phyloP scores from a whole-genome alignment of 2,797 vertebrate species.

The Prionace glauca region DNA sequence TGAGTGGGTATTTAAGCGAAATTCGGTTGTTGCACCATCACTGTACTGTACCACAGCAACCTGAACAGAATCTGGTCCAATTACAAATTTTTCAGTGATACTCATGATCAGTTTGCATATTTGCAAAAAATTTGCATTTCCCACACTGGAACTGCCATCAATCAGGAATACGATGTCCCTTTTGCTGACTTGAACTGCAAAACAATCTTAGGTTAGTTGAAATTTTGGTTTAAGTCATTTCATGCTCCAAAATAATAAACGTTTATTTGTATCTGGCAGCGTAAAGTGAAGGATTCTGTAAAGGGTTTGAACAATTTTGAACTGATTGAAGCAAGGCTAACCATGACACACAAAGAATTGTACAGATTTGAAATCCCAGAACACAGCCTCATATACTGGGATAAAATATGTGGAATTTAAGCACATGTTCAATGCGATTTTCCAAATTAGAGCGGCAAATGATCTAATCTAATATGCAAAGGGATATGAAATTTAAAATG shows the following conservation, averaged over 20 bases:
- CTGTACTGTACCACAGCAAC: slow-evolving; percentile 89
- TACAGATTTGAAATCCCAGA: not conserved
- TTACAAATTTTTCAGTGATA: slow-evolving; percentile 75
- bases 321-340: not conserved
- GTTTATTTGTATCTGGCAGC: not conserved
- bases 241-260: not conserved
- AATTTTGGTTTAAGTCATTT: not conserved
- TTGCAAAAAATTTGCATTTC: slow-evolving; percentile 69
- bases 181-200: slow-evolving; percentile 21
- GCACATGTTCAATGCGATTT: not conserved
- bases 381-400: not conserved
- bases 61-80: slow-evolving; percentile 72
- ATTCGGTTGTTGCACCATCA: slow-evolving; percentile 72
- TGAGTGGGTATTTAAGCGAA: slow-evolving; percentile 70
- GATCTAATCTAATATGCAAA: not conserved
- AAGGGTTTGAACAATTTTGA: not conserved
- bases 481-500: not conserved
- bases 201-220: not conserved
- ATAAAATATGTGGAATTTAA: not conserved
- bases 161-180: slow-evolving; percentile 95
- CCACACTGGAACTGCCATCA: slow-evolving; percentile 83
- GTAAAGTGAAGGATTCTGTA: not conserved
- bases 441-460: not conserved
- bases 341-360: not conserved
- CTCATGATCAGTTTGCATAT: slow-evolving; percentile 78